Evolutionary conservation across 2,797 vertebrate genomes (phyloP).

Genomic region (Nannoperca australis): DNA sequence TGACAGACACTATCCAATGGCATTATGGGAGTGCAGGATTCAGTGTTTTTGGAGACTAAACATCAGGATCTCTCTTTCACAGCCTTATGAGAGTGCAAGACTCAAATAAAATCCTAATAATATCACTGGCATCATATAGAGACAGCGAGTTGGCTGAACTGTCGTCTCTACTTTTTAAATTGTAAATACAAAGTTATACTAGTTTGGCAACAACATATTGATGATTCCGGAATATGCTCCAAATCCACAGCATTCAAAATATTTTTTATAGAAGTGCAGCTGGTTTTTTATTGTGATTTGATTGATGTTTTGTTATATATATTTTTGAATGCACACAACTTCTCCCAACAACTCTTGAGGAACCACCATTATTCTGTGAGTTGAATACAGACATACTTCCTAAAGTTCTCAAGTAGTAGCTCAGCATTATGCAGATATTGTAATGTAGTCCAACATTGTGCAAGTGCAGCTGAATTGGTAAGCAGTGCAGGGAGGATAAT

Average conservation of each 20-base stretch:
- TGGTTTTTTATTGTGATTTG: not conserved
- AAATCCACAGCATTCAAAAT: not conserved
- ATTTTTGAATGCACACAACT: slow-evolving; percentile 1
- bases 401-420: slow-evolving; percentile 47
- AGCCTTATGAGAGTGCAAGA: too few species aligned
- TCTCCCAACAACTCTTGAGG: slow-evolving; percentile 45
- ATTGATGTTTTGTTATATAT: not conserved
- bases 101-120: not conserved
- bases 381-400: slow-evolving; percentile 42
- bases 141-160: not conserved
- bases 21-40: not conserved
- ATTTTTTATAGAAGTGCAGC: not conserved
- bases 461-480: slow-evolving; percentile 61
- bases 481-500: slow-evolving; percentile 31
- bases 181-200: not conserved
- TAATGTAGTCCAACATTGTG: slow-evolving; percentile 53
- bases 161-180: too few species aligned
- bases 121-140: too few species aligned
- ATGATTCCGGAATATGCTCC: not conserved
- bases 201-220: not conserved
- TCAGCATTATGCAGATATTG: slow-evolving; percentile 68
- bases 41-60: not conserved
- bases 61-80: too few species aligned
- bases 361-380: slow-evolving; percentile 23
- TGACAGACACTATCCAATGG: too few species aligned